Evolutionary conservation across 1,140 invertebrate species (phyloP), one percentile per base, ranked within the genome.

Genomic region (Euura lappo): DNA sequence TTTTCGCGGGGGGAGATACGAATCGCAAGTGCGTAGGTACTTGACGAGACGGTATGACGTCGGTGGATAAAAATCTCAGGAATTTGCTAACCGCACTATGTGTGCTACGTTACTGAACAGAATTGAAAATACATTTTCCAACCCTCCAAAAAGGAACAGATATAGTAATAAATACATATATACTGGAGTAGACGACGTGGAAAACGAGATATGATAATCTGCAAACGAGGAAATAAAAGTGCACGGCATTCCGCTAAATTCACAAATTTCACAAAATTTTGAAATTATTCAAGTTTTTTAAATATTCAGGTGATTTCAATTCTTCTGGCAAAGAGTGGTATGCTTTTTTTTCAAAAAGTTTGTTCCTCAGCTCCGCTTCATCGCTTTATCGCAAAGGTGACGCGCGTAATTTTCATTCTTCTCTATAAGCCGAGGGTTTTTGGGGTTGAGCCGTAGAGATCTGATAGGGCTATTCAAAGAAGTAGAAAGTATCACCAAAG

Each of bases 401-500:
- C 13, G 51, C 13, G 13, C 51, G 51, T 8, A n/a, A 11, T n/a
- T 8, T 60, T 60, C 51, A 11, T 60, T 60, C 51, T 11, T 60
- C 13, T 8, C 51, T 60, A 3, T 11, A 8, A n/a, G 13, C 51
- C 28, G 28, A 28, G 28, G 28, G 28, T 28, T 28, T 28, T 28
- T 28, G 13, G 13, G 51, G 13, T n/a, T 60, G 51, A 60, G 51
- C 51, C 51, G 8, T n/a, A 60, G 51, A 60, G 13, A 60, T 60
- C 51, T 60, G 51, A 60, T 8, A 60, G 51, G 28, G 51, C 51
- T 60, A n/a, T 60, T 60, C 13, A 60, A 60, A 60, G 51, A 60
- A 60, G 51, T n/a, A 60, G 51, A 60, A 44, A 44, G 44, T 68
- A 68, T 68, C 66, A 44, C 44, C 66, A 68, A 68, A 68, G 66